phyloP scores from a whole-genome alignment of 30 jellyfish, hydroid and myxozoan genomes.

The Aurelia sp. region DNA sequence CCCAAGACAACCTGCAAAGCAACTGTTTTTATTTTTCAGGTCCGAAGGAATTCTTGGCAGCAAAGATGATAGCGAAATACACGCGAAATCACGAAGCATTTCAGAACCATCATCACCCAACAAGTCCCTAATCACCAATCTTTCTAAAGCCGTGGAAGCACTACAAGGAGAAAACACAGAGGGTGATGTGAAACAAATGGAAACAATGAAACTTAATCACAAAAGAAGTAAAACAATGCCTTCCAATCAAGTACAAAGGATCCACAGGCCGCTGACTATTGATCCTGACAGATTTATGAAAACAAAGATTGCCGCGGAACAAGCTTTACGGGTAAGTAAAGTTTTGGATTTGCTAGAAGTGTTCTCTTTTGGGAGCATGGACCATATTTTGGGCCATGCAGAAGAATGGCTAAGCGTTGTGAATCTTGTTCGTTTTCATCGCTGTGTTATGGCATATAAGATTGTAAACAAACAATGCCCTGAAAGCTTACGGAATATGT shows the following conservation, averaged over 20 bases:
- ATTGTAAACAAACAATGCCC: no score
- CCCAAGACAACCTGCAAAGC: background rate
- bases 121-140: background rate
- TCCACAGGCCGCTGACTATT: conserved; percentile 23
- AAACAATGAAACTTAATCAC: conserved; percentile 19
- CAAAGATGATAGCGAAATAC: conserved; percentile 12
- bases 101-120: conserved; percentile 31
- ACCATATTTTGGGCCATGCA: no score
- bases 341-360: no score
- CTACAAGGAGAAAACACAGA: background rate
- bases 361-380: no score
- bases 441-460: no score
- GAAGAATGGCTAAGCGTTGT: no score
- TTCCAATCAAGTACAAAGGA: conserved; percentile 4
- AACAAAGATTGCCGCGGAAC: conserved; percentile 68
- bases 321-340: conserved; percentile 61
- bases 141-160: background rate
- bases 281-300: conserved; percentile 67
- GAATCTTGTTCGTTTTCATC: no score
- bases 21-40: background rate
- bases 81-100: background rate
- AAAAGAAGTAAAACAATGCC: conserved; percentile 68
- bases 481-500: no score
- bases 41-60: conserved; percentile 28
- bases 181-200: conserved; percentile 3